These are phyloP conservation scores for Gambelia wislizenii DNA, from an alignment of 2,797 vertebrate species.

Conservation along the genomic window DNA sequence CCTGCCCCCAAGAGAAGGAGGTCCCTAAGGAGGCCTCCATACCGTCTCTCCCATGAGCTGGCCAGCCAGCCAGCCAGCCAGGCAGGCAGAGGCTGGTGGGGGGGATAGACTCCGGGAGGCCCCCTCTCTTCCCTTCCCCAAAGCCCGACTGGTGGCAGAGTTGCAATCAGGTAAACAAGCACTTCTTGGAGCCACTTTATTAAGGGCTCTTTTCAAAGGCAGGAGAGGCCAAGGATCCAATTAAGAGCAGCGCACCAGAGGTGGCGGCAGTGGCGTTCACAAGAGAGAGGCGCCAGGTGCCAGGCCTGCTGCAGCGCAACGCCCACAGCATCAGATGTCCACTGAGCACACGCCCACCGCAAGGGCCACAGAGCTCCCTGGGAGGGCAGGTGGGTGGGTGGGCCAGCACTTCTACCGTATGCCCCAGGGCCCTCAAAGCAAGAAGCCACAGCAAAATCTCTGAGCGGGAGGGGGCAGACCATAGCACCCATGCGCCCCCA, in stretches of 20 bases:
- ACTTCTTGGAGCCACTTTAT: slow-evolving; percentile 22
- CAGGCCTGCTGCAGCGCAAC: background rate
- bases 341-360: background rate
- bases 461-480: background rate
- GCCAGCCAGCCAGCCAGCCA: too few relatives aligned
- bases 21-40: background rate
- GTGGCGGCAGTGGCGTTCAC: background rate
- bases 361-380: background rate
- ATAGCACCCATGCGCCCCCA: background rate
- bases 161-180: background rate
- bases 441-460: too few relatives aligned
- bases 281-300: background rate
- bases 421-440: too few relatives aligned
- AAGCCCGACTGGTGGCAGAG: background rate
- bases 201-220: slow-evolving; percentile 12
- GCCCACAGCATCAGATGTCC: background rate
- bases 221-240: slow-evolving; percentile 32
- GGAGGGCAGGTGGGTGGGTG: background rate
- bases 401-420: background rate
- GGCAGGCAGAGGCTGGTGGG: background rate
- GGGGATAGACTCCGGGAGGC: too few relatives aligned
- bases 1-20: background rate
- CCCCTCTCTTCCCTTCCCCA: background rate
- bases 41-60: background rate
- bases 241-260: slow-evolving; percentile 32